Percentiles rank a stretch among this genome's conserved stretches.
These are phyloP conservation scores for Hippocampus zosterae DNA, from an alignment of 2,113 vertebrate species.

Conservation along the genomic window DNA sequence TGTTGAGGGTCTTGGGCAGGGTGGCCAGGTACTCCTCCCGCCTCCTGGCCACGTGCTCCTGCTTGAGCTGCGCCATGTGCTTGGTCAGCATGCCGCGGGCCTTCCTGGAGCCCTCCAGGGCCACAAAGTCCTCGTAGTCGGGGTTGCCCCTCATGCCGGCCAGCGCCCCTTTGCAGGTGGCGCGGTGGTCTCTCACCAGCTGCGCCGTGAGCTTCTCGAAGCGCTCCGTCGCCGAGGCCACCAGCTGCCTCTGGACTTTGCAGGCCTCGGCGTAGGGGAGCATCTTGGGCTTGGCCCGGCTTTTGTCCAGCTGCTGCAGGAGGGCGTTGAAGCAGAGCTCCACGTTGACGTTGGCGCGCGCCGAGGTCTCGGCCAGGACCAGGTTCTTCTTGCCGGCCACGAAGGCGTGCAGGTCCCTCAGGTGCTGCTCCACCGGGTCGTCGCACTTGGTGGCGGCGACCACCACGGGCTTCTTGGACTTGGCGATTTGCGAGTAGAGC, in stretches of 20 bases:
- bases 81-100: conserved; percentile 90
- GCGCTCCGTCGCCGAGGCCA: conserved; percentile 86
- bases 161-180: conserved; percentile 89
- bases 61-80: conserved; percentile 93
- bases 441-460: conserved; percentile 97
- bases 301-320: conserved; percentile 96
- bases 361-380: conserved; percentile 89
- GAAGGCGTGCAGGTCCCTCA: conserved; percentile 92
- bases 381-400: conserved; percentile 97
- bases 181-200: conserved; percentile 92
- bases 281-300: conserved; percentile 93
- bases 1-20: conserved; percentile 93
- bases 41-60: conserved; percentile 93
- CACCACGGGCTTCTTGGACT: conserved; percentile 93
- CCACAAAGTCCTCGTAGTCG: conserved; percentile 94
- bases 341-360: conserved; percentile 85
- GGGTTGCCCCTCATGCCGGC: conserved; percentile 90
- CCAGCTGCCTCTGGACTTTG: conserved; percentile 89
- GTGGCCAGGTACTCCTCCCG: conserved; percentile 92
- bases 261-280: conserved; percentile 94
- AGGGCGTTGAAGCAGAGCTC: conserved; percentile 93
- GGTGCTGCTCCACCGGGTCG: conserved; percentile 93
- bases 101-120: conserved; percentile 90
- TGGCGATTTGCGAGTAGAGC: conserved; percentile 89
- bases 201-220: conserved; percentile 91